Evolutionary conservation across 2,797 vertebrate genomes (phyloP).

Genomic region (Mormyrus proboscirostris): DNA sequence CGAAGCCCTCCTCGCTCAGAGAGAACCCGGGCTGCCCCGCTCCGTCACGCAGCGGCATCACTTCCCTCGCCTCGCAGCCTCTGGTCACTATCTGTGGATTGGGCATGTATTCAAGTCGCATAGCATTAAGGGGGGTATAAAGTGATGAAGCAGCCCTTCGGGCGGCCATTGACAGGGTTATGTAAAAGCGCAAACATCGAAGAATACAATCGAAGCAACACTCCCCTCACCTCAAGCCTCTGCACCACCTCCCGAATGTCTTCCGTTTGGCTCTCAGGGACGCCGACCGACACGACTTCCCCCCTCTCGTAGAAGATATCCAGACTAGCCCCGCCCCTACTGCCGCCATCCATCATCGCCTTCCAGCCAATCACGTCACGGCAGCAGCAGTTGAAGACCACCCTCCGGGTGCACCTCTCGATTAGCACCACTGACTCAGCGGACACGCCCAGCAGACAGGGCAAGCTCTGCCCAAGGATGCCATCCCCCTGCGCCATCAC

Average conservation of each 20-base stretch:
- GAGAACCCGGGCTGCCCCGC: constrained; percentile 58
- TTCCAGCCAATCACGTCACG: constrained; percentile 62
- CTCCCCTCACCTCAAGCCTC: constrained; percentile 54
- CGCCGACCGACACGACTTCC: constrained; percentile 44
- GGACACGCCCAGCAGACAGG: constrained; percentile 53
- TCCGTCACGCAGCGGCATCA: constrained; percentile 52
- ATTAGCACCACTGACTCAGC: constrained; percentile 54
- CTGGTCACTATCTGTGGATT: constrained; percentile 54
- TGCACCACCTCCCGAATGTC: constrained; percentile 57
- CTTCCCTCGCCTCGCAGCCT: constrained; percentile 56
- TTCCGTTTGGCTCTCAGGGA: constrained; percentile 42
- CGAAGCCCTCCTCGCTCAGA: constrained; percentile 52
- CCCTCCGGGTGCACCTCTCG: constrained; percentile 37
- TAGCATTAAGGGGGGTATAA: not conserved
- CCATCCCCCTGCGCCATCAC: constrained; percentile 48
- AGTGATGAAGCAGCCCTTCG: not conserved
- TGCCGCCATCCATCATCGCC: not conserved
- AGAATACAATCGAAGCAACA: not conserved
- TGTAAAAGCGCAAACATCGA: not conserved
- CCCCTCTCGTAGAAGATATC: constrained; percentile 60
- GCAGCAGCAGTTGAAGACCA: constrained; percentile 61
- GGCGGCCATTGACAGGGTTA: not conserved
- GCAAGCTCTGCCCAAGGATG: not conserved
- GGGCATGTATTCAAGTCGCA: not conserved
- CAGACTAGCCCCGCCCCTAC: constrained; percentile 40